Percentiles rank a stretch among this genome's conserved stretches.
These are phyloP conservation scores for Lepilemur septentrionalis DNA, from an alignment of 2,797 vertebrate species.

Conservation along the genomic window DNA sequence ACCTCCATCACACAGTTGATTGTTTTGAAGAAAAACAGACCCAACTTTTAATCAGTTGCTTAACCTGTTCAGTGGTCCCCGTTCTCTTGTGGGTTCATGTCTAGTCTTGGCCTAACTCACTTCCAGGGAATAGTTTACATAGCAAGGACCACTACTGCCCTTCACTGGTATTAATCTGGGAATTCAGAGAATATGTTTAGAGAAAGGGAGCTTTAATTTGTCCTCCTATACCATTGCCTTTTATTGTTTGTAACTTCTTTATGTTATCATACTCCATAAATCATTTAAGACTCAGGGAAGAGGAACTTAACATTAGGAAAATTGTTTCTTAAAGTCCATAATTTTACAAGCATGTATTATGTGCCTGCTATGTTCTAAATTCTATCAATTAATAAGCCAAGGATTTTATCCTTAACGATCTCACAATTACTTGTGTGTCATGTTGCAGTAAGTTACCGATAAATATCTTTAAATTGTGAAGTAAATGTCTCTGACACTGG, in stretches of 20 bases:
- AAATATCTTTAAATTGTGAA: not conserved
- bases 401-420: not conserved
- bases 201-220: not conserved
- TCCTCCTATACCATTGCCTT: not conserved
- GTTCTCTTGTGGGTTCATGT: not conserved
- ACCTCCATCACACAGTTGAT: not conserved
- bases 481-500: not conserved
- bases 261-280: not conserved
- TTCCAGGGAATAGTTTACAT: not conserved
- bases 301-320: slow-evolving; percentile 19
- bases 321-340: slow-evolving; percentile 13
- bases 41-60: not conserved
- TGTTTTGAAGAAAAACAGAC: not conserved
- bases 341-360: not conserved
- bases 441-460: not conserved
- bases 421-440: not conserved
- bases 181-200: not conserved
- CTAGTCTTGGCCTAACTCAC: not conserved
- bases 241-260: not conserved
- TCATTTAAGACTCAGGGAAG: slow-evolving; percentile 77
- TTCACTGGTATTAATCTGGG: not conserved
- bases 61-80: not conserved
- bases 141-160: not conserved
- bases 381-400: not conserved
- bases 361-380: not conserved